Evolutionary conservation across 2,113 vertebrate genomes (phyloP).

Genomic region (Galbula dea): DNA sequence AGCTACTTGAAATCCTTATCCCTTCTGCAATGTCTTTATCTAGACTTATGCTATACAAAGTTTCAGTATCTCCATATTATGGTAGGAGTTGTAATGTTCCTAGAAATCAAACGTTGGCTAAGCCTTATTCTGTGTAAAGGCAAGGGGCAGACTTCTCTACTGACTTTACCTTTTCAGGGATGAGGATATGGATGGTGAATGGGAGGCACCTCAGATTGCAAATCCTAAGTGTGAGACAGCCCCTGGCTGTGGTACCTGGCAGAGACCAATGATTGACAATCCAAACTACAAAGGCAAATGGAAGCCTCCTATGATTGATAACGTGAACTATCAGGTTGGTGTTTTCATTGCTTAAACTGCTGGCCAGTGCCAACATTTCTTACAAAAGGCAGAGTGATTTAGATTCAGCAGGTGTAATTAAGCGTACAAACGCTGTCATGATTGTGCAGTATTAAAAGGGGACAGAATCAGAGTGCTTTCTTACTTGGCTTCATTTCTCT

Average conservation of each 20-base stretch:
- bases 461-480: not conserved
- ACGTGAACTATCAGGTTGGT: constrained; percentile 95
- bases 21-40: not conserved
- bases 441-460: not conserved
- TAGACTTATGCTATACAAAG: not conserved
- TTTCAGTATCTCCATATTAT: not conserved
- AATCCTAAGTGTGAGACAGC: constrained; percentile 91
- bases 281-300: constrained; percentile 97
- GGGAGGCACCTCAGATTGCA: constrained; percentile 95
- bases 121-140: not conserved
- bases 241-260: constrained; percentile 92
- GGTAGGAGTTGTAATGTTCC: not conserved
- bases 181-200: constrained; percentile 98
- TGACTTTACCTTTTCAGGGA: constrained; percentile 79
- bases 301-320: constrained; percentile 97
- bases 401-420: not conserved
- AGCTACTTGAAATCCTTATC: not conserved
- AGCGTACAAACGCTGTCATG: not conserved
- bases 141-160: not conserved
- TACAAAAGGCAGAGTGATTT: not conserved
- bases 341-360: not conserved
- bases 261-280: constrained; percentile 91
- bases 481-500: not conserved
- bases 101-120: rapidly evolving
- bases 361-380: not conserved